Base-by-base conservation (phyloP, 2,113 vertebrate genomes). In the Orientallactaga bullata region DNA sequence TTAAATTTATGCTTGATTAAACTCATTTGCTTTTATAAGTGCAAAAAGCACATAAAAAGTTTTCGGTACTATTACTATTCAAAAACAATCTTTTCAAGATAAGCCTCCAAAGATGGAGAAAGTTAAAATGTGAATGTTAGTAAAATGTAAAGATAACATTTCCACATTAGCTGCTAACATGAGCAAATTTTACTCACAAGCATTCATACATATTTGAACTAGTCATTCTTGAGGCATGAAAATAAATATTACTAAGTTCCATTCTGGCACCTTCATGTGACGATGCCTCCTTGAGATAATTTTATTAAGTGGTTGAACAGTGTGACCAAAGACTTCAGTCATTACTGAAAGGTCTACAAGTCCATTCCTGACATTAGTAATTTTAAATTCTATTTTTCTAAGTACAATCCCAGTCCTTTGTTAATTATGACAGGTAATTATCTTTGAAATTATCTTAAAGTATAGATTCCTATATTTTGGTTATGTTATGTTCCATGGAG, bases 171-270 rank as follows among this genome's bases (percentile, higher is more conserved):
- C 51, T 96, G 76, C n/a, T 85, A 88, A 79, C n/a, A 86, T 55
- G 78, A 77, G 21, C 37, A 68, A 77, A 81, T 78, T 95, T 76
- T 91, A 95, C 78, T 95, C 51, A 74, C 32, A 92, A 82, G 8
- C 13, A 74, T 7, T 28, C 32, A 47, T 91, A 74, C 15, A 47
- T 55, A 77, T 28, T 90, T 85, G 65, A 94, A 79, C 94, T 84
- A 13, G 72, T 93, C 60, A 93, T 91, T 90, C 51, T 86, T 87
- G 55, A 94, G 91, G 51, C 21, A 82, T 81, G 80, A 94, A 94
- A 95, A 92, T 79, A 88, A 89, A 15, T 89, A 80, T 73, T 65
- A 37, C n/a, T 74, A 85, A 90, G 65, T 71, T 92, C 16, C 47
- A 74, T 84, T n/a, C 58, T 91, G 79, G 7, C 60, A 58, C 35